Evolutionary conservation across 37 sponge, comb jelly and placozoan species (phyloP), one percentile per base, ranked within the genome.

Genomic region (Agelas oroides): DNA sequence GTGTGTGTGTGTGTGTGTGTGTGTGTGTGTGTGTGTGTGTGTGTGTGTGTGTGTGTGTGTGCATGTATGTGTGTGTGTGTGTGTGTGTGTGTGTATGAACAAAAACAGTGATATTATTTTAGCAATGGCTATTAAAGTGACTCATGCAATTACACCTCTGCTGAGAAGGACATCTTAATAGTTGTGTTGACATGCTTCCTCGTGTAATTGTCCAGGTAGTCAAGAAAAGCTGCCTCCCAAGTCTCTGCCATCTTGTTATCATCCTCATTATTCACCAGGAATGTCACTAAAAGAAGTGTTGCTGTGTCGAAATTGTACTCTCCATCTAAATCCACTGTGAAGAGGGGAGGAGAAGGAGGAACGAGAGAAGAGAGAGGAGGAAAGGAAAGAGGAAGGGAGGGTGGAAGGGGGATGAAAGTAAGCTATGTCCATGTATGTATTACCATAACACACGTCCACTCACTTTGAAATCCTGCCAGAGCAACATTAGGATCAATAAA

Each of bases 391-490:
- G 25, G 11, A 16, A n/a, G n/a, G n/a, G n/a, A n/a, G n/a, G n/a
- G n/a, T n/a, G n/a, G n/a, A n/a, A n/a, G n/a, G 27, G 17, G 55
- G 46, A 3, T 21, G 20, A 24, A 72, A 46, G 46, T 46, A 46
- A 46, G n/a, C n/a, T n/a, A n/a, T n/a, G n/a, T n/a, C n/a, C n/a
- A n/a, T n/a, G n/a, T n/a, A n/a, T n/a, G n/a, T n/a, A n/a, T n/a
- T n/a, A n/a, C n/a, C n/a, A n/a, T n/a, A n/a, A n/a, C n/a, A n/a
- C n/a, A n/a, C 31, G 31, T 27, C 20, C 21, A 64, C 89, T 96
- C 31, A 93, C 95, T 77, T 30, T 60, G 55, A 78, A 86, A 98
- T 27, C 97, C 99, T 33, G 97, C 99, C n/a, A 96, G 84, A 1
- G 72, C 92, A 0, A 93, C 85, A 78, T 96, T 95, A 32, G 99